Evolutionary conservation across 2,888 invertebrate genomes (phyloP).

Genomic region (Plusia festucae): DNA sequence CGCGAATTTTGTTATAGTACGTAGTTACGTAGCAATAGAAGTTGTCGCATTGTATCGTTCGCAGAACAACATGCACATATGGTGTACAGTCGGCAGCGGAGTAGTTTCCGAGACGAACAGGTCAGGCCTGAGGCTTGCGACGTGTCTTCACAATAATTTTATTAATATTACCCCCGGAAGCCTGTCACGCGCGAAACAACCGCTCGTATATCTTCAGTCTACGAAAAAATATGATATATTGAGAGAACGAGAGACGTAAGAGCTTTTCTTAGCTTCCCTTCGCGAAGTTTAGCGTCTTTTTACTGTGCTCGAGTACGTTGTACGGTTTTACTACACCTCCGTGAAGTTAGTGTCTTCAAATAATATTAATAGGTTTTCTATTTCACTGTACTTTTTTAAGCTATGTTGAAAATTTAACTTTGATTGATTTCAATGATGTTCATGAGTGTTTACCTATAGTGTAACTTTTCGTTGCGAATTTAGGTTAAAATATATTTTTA

Average conservation of each 20-base stretch:
- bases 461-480: not conserved
- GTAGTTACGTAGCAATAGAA: constrained; percentile 17
- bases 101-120: constrained; percentile 67
- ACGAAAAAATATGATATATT: constrained; percentile 88
- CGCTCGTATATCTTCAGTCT: constrained; percentile 84
- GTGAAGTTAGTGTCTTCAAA: constrained; percentile 61
- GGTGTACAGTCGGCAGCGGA: constrained; percentile 47
- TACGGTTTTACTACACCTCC: constrained; percentile 61
- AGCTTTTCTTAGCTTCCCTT: constrained; percentile 81
- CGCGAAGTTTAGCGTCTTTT: constrained; percentile 80
- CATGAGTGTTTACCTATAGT: not conserved
- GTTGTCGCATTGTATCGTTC: constrained; percentile 12
- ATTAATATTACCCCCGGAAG: constrained; percentile 88
- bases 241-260: constrained; percentile 85
- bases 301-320: constrained; percentile 72
- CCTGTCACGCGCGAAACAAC: constrained; percentile 86
- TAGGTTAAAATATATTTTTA: no score
- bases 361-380: constrained; percentile 59
- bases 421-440: not conserved
- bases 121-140: constrained; percentile 73
- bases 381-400: constrained; percentile 12
- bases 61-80: constrained; percentile 32
- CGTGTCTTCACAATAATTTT: constrained; percentile 88
- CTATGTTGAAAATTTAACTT: not conserved
- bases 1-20: not conserved